These are phyloP conservation scores for Chrysaora quinquecirrha DNA, from an alignment of 30 jellyfish, hydroid and myxozoan genomes.

Conservation along the genomic window DNA sequence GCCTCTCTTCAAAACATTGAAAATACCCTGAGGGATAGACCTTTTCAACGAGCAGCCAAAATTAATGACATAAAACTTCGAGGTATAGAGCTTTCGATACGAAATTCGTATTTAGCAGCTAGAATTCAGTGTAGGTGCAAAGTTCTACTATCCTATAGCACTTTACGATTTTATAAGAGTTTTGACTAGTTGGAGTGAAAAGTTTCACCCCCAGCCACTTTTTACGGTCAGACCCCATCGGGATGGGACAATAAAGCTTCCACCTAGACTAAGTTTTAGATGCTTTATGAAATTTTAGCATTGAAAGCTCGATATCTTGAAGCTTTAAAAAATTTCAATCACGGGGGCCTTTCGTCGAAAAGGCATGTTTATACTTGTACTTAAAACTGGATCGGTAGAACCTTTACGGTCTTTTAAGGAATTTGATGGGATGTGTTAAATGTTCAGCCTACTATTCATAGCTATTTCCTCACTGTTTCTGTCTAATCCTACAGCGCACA, in stretches of 20 bases:
- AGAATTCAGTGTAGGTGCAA: not conserved
- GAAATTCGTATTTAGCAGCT: not conserved
- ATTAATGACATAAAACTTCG: not conserved
- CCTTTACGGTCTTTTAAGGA: not conserved
- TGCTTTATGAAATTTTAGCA: too few species aligned
- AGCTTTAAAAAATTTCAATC: too few species aligned
- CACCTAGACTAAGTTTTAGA: too few species aligned
- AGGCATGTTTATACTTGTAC: not conserved
- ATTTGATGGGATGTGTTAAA: not conserved
- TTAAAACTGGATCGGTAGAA: not conserved
- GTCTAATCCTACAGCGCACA: conserved; percentile 72
- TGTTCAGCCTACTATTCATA: not conserved
- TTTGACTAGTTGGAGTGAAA: too few species aligned
- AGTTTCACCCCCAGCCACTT: too few species aligned
- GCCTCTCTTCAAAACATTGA: not conserved
- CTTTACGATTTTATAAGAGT: not conserved
- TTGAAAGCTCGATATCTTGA: too few species aligned
- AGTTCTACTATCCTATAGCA: not conserved
- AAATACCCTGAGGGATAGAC: not conserved
- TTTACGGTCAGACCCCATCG: too few species aligned
- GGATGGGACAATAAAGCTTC: not conserved
- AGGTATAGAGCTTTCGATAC: not conserved
- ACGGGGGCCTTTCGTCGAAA: too few species aligned
- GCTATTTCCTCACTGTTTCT: not conserved
- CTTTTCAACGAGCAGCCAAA: not conserved